phyloP scores from a whole-genome alignment of 2,888 invertebrate species.

The Theretra japonica region DNA sequence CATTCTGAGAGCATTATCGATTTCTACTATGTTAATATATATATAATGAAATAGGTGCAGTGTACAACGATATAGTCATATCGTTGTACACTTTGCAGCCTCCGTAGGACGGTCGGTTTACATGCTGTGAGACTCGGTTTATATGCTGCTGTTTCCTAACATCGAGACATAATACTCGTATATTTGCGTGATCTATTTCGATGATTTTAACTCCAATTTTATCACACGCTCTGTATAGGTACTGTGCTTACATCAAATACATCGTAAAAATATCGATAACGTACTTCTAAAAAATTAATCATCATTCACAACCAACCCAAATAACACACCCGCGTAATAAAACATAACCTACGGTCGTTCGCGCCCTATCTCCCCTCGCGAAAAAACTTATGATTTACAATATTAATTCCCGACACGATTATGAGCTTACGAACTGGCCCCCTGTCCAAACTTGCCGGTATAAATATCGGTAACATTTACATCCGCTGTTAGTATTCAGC shows the following conservation, averaged over 20 bases:
- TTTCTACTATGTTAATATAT: too few relatives aligned
- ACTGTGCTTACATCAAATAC: too few relatives aligned
- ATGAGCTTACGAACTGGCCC: constrained; percentile 49
- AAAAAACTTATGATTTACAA: constrained; percentile 57
- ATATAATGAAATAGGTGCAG: too few relatives aligned
- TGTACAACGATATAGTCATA: too few relatives aligned
- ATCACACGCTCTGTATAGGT: too few relatives aligned
- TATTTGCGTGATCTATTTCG: not conserved
- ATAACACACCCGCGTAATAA: too few relatives aligned
- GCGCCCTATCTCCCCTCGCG: constrained; percentile 41
- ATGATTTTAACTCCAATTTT: not conserved
- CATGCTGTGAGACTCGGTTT: too few relatives aligned
- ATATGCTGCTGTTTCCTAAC: too few relatives aligned
- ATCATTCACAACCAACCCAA: not conserved
- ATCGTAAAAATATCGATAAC: not conserved
- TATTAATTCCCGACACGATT: constrained; percentile 50
- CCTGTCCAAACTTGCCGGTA: constrained; percentile 53
- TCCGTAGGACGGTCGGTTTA: too few relatives aligned
- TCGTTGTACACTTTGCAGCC: too few relatives aligned
- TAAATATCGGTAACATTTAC: constrained; percentile 71
- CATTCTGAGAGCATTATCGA: too few relatives aligned
- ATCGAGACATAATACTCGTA: too few relatives aligned
- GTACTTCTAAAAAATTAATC: not conserved
- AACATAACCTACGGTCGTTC: constrained; percentile 32
- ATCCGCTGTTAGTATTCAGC: constrained; percentile 65